Conservation (phyloP, 2,888 invertebrate species). For the Cerastoderma edule region DNA sequence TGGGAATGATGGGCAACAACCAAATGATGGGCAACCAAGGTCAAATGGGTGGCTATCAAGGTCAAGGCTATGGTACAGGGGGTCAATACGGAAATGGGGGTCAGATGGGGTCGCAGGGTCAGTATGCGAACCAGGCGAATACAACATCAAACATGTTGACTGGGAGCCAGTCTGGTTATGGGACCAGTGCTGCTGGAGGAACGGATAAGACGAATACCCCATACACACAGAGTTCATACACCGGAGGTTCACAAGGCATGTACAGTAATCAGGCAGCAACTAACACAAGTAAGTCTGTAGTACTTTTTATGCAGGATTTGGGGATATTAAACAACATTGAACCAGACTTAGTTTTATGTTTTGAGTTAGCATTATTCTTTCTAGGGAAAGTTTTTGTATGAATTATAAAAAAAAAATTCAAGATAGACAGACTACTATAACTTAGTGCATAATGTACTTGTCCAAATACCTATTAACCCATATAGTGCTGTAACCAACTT, state of each 20-base stretch:
- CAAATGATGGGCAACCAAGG: slow-evolving; percentile 25
- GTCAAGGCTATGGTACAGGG: neutral
- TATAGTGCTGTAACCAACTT: no score
- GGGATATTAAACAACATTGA: neutral
- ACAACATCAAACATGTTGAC: slow-evolving; percentile 23
- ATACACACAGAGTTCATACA: slow-evolving; percentile 1
- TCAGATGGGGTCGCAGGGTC: slow-evolving; percentile 11
- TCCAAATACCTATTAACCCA: neutral
- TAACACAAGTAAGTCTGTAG: slow-evolving; percentile 3
- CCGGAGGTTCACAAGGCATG: slow-evolving; percentile 1
- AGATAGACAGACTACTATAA: neutral
- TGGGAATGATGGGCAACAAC: slow-evolving; percentile 41
- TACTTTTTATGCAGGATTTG: neutral
- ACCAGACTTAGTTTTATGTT: neutral
- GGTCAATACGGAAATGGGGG: slow-evolving; percentile 14
- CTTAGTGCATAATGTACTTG: neutral
- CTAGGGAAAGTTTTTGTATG: no score
- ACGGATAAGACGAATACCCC: slow-evolving; percentile 2
- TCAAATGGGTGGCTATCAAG: slow-evolving; percentile 23
- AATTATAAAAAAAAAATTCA: no score
- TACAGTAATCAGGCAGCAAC: slow-evolving; percentile 6
- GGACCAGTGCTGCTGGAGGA: neutral
- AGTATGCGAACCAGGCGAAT: slow-evolving; percentile 19
- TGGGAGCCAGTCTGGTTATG: slow-evolving; percentile 23
- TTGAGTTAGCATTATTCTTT: neutral